Evolutionary conservation across 2,113 vertebrate species (phyloP).

Genomic region (Peromyscus maniculatus): DNA sequence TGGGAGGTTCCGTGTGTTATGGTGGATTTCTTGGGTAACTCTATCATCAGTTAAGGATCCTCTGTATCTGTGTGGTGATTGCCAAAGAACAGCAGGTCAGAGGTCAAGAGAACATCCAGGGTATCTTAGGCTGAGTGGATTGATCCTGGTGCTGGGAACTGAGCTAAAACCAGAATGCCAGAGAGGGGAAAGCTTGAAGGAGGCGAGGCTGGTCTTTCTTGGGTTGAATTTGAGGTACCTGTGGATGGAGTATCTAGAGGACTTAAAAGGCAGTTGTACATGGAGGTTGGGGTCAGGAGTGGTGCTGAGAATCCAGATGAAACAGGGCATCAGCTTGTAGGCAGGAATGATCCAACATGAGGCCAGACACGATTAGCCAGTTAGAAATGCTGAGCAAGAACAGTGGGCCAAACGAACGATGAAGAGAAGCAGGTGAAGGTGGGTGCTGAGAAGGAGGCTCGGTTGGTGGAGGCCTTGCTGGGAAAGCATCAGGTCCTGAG

Average conservation of each 20-base stretch:
- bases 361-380: neutral
- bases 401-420: neutral
- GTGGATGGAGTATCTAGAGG: neutral
- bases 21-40: neutral
- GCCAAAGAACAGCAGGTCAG: neutral
- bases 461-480: neutral
- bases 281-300: neutral
- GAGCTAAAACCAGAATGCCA: neutral
- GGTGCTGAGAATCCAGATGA: neutral
- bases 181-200: neutral
- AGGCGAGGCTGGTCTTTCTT: neutral
- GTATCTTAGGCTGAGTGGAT: neutral
- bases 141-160: neutral
- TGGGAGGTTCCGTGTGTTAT: neutral
- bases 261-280: neutral
- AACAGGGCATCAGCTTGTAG: neutral
- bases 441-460: neutral
- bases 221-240: neutral
- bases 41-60: neutral
- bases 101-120: neutral
- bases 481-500: neutral
- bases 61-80: neutral
- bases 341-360: neutral
- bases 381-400: neutral
- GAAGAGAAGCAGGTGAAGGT: neutral